phyloP scores from a whole-genome alignment of 2,797 vertebrate species.

The Trematomus bernacchii region DNA sequence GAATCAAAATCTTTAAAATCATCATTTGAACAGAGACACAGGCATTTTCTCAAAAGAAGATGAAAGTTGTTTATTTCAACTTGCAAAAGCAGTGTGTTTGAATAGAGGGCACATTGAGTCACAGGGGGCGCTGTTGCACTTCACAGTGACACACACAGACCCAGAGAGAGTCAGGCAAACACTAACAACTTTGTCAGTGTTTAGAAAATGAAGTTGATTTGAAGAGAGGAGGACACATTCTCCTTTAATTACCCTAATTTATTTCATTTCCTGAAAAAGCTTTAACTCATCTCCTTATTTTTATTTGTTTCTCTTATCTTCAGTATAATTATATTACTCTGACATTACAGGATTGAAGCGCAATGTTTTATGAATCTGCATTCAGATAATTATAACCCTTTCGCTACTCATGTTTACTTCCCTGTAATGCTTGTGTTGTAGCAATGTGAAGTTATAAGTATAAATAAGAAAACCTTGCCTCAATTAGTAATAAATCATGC shows the following conservation, averaged over 20 bases:
- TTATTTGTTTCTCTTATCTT: neutral
- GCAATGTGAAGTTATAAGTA: neutral
- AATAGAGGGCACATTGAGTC: conserved; percentile 19
- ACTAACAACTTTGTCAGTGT: neutral
- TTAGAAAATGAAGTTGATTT: neutral
- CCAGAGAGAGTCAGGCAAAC: neutral
- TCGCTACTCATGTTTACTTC: neutral
- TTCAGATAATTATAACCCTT: neutral
- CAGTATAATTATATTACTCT: neutral
- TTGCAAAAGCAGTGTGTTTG: neutral
- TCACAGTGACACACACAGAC: conserved; percentile 6
- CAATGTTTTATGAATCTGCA: neutral
- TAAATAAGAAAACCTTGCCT: no score
- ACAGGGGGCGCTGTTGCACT: conserved; percentile 76
- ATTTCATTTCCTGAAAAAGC: neutral
- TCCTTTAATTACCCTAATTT: neutral
- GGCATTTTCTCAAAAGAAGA: conserved; percentile 3
- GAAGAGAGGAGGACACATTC: neutral
- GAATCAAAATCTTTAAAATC: conserved; percentile 21
- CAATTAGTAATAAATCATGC: no score
- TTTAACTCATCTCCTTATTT: neutral
- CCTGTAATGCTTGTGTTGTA: no score
- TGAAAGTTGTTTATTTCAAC: conserved; percentile 21
- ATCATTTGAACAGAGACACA: conserved; percentile 11
- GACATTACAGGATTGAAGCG: neutral